Evolutionary conservation across 2,888 invertebrate species (phyloP), one percentile per base, ranked within the genome.

Genomic region (Arrhopalites spinosus): DNA sequence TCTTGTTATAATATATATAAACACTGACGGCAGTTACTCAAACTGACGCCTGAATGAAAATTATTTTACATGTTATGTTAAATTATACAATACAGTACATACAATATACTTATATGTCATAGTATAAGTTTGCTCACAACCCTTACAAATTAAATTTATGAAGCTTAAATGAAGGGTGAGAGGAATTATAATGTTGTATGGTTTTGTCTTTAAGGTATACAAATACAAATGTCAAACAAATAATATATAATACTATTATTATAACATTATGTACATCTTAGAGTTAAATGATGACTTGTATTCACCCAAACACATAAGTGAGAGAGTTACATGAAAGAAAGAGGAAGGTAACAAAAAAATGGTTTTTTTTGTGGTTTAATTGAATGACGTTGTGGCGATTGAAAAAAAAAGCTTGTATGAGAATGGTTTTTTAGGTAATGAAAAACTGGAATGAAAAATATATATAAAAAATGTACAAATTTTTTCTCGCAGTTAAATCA

Each of bases 401-500:
- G 59, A 23, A 59, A 59, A 27, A 59, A 25, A 3, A 36, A 53
- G 23, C 59, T 23, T 15, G 25, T 15, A 59, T 23, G 59, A 59
- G 25, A 27, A 59, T 23, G 25, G 25, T 25, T 59, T n/a, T 20
- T 59, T 59, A 15, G 59, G 13, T 8, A 23, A 59, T 59, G 59
- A 59, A 59, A 59, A 23, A 59, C n/a, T 47, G n/a, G 13, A 7
- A 13, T 17, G 8, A 53, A 53, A 53, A 53, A 17, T n/a, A n/a
- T 53, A n/a, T 53, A 8, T 64, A 61, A n/a, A 72, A 47, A 75
- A 20, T 70, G 75, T 75, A 75, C 75, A 75, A 75, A 75, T 70
- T 67, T 74, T 59, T 73, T 73, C 75, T 70, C 64, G 64, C 63
- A 69, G 70, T 36, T 45, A 67, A n/a, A n/a, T 67, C 13, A 27